A percentile compares a stretch with the other conserved stretches of the same genome.
Conservation (phyloP, 2,888 invertebrate genomes). For the Slavum lentiscoides region DNA sequence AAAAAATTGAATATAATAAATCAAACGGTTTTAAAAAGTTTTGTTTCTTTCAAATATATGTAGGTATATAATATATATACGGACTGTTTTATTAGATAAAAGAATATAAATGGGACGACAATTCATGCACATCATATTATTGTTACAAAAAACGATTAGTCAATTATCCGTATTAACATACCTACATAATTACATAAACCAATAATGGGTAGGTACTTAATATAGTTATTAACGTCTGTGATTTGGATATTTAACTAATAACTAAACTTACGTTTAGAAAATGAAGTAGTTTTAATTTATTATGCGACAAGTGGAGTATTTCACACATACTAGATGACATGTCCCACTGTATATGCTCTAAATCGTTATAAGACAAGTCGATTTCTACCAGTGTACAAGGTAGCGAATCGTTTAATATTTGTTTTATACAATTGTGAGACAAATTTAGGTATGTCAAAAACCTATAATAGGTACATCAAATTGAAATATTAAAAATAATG, state of each 20-base stretch:
- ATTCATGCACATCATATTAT: too few species aligned
- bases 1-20: too few species aligned
- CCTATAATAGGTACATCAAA: background rate
- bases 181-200: too few species aligned
- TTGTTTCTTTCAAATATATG: too few species aligned
- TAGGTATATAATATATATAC: too few species aligned
- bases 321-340: constrained; percentile 34
- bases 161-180: too few species aligned
- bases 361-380: constrained; percentile 30
- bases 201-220: too few species aligned
- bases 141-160: too few species aligned
- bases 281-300: constrained; percentile 30
- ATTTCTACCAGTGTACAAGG: constrained; percentile 13
- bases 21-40: too few species aligned
- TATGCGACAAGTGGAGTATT: constrained; percentile 36
- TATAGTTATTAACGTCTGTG: background rate
- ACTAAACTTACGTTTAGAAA: constrained; percentile 22
- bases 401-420: constrained; percentile 13
- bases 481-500: background rate
- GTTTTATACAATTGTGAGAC: constrained; percentile 36
- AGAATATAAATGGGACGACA: too few species aligned
- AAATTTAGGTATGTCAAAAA: constrained; percentile 30
- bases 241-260: background rate
- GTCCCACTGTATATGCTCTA: constrained; percentile 10
- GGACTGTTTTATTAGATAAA: too few species aligned